Evolutionary conservation across 2,113 vertebrate genomes (phyloP).

Genomic region (Formicarius rufipectus): DNA sequence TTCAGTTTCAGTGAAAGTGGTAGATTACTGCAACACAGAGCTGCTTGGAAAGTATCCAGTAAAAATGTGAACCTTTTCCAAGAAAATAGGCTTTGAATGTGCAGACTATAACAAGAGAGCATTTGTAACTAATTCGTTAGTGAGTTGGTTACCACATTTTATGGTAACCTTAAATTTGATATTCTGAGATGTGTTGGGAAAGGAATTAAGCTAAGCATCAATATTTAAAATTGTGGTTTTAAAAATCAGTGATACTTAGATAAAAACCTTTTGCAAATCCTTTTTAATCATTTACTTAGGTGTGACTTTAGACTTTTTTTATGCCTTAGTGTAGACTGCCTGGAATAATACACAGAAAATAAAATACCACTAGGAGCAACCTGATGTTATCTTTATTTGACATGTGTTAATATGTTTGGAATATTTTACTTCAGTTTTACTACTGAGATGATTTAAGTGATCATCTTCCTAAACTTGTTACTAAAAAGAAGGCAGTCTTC

Average conservation of each 20-base stretch:
- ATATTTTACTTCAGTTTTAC: not conserved
- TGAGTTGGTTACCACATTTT: conserved; percentile 52
- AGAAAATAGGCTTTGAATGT: conserved; percentile 43
- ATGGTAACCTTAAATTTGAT: conserved; percentile 37
- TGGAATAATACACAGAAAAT: not conserved
- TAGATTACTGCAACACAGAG: conserved; percentile 11
- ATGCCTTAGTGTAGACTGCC: not conserved
- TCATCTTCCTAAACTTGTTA: not conserved
- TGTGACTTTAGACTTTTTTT: not conserved
- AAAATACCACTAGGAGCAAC: not conserved
- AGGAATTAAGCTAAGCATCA: conserved; percentile 20
- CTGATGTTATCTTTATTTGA: not conserved
- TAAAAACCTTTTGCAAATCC: not conserved
- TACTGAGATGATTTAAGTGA: not conserved
- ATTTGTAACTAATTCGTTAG: conserved; percentile 55
- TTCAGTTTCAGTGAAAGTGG: not conserved
- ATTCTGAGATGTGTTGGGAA: conserved; percentile 12
- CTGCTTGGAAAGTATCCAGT: conserved; percentile 43
- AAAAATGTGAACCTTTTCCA: conserved; percentile 50
- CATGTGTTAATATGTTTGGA: not conserved
- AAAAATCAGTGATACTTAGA: not conserved
- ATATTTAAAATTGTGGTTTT: not conserved
- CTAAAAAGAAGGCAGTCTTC: not conserved
- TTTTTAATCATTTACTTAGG: not conserved
- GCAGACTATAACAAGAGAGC: conserved; percentile 50